Evolutionary conservation across 1,140 invertebrate species (phyloP).

Genomic region (Doryteuthis pealeii): DNA sequence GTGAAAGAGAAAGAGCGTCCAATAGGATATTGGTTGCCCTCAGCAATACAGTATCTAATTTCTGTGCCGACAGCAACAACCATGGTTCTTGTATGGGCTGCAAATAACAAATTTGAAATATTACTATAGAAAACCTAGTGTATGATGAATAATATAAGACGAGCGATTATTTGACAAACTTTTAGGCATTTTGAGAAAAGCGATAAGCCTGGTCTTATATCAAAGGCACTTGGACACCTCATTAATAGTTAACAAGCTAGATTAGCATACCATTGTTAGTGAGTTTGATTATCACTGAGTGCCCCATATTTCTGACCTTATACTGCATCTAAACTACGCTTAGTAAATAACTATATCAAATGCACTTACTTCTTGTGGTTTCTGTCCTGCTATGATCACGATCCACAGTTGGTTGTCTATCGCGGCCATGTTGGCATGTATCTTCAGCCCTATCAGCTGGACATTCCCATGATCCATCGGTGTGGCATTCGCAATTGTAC

Average conservation of each 20-base stretch:
- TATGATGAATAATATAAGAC: constrained; percentile 24
- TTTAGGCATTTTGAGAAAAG: constrained; percentile 19
- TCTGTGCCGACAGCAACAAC: constrained; percentile 23
- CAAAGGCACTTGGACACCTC: no score
- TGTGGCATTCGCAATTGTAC: constrained; percentile 38
- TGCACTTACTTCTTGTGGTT: constrained; percentile 28
- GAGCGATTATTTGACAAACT: constrained; percentile 19
- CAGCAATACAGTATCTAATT: not conserved
- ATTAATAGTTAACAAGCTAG: no score
- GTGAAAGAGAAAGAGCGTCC: constrained; percentile 27
- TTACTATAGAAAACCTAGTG: constrained; percentile 26
- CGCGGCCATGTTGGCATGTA: constrained; percentile 18
- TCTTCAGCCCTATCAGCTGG: constrained; percentile 22
- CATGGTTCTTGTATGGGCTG: constrained; percentile 16
- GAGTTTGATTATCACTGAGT: no score
- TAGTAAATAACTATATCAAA: constrained; percentile 30
- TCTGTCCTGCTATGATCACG: not conserved
- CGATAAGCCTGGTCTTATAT: no score
- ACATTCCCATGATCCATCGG: constrained; percentile 34
- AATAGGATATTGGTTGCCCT: no score
- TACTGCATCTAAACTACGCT: no score
- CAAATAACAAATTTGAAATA: constrained; percentile 19
- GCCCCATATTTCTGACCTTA: no score
- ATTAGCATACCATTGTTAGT: no score
- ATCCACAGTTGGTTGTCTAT: constrained; percentile 20